These are phyloP conservation scores for Microcebus lehilahytsara DNA, from an alignment of 2,113 vertebrate species.

Conservation along the genomic window DNA sequence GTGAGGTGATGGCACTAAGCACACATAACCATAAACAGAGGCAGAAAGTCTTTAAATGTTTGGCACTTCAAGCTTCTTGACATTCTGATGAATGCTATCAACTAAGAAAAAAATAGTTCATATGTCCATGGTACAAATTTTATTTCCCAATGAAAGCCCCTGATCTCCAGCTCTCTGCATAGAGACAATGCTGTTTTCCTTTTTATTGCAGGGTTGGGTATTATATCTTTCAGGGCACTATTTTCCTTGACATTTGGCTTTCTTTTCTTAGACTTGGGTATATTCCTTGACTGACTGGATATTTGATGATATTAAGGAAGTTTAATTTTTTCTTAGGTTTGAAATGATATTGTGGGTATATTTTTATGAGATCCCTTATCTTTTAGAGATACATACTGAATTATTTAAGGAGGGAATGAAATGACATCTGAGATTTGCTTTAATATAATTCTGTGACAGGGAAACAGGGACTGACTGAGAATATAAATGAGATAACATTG, in stretches of 20 bases:
- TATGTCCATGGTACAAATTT: not conserved
- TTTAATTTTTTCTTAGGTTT: not conserved
- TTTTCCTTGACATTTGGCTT: slow-evolving; percentile 6
- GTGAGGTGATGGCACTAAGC: slow-evolving; percentile 24
- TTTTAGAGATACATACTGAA: not conserved
- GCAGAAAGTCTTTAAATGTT: slow-evolving; percentile 19
- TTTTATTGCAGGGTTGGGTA: not conserved
- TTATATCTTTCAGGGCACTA: not conserved
- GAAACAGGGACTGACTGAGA: not conserved
- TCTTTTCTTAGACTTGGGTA: not conserved
- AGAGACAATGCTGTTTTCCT: not conserved
- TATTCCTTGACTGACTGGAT: not conserved
- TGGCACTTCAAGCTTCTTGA: slow-evolving; percentile 18
- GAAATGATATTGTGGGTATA: not conserved
- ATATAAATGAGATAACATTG: not conserved
- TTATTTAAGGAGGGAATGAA: not conserved
- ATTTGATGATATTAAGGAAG: not conserved
- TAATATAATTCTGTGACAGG: not conserved
- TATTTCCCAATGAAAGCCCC: not conserved
- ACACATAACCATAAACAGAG: slow-evolving; percentile 20
- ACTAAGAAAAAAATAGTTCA: not conserved
- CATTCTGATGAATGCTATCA: slow-evolving; percentile 4
- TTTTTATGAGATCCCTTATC: slow-evolving; percentile 16
- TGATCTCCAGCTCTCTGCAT: not conserved
- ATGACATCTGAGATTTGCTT: not conserved